Evolutionary conservation across 2,113 vertebrate genomes (phyloP).

Genomic region (Gallinago undulata): DNA sequence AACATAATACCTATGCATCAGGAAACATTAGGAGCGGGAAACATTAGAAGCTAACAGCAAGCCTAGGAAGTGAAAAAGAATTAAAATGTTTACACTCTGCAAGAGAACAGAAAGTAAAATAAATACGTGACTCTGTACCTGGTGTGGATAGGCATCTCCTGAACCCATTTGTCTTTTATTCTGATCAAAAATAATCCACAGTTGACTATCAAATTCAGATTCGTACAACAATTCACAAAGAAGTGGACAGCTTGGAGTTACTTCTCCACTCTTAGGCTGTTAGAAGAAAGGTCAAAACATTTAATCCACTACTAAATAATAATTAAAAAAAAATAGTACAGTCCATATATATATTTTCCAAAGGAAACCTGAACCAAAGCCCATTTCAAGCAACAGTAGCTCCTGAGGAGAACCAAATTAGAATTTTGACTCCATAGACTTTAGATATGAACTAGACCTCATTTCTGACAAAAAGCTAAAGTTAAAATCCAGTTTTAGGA

Average conservation of each 20-base stretch:
- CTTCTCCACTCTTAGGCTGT: conserved; percentile 96
- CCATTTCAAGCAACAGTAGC: not conserved
- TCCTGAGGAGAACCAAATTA: not conserved
- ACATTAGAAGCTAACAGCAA: not conserved
- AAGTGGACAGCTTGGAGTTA: conserved; percentile 93
- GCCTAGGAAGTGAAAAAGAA: not conserved
- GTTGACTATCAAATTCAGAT: conserved; percentile 97
- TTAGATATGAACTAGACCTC: not conserved
- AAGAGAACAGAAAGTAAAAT: not conserved
- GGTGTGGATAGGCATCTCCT: conserved; percentile 97
- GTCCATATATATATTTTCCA: not conserved
- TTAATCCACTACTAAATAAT: not conserved
- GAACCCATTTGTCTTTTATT: conserved; percentile 96
- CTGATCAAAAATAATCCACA: conserved; percentile 98
- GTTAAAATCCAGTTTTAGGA: not conserved
- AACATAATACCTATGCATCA: not conserved
- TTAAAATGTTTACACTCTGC: not conserved
- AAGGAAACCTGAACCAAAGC: not conserved
- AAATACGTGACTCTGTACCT: conserved; percentile 76
- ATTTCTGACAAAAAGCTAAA: not conserved
- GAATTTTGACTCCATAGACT: not conserved
- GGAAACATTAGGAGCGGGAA: not conserved
- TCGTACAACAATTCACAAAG: conserved; percentile 95
- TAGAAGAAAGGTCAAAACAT: conserved; percentile 11
- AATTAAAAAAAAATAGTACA: not conserved